Conservation (phyloP, 2,113 vertebrate genomes). For the Bufo bufo region DNA sequence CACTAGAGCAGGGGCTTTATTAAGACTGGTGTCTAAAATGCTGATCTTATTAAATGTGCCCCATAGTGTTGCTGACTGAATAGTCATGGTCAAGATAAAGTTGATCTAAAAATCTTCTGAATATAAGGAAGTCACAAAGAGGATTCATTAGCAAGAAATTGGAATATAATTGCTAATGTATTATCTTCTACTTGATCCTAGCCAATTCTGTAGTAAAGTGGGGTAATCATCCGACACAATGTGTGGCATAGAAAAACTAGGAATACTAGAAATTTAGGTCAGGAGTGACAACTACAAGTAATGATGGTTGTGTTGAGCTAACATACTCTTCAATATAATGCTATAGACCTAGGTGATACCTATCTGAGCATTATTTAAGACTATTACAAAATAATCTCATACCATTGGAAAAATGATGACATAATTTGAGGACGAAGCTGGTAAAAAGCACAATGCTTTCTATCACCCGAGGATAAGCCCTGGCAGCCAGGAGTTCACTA, state of each 20-base stretch:
- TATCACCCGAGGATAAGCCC: background rate
- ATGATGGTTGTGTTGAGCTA: background rate
- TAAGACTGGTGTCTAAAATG: too few species aligned
- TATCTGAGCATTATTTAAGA: background rate
- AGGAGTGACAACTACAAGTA: background rate
- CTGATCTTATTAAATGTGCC: too few species aligned
- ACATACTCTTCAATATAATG: background rate
- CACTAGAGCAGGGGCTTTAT: too few species aligned
- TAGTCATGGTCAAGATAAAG: background rate
- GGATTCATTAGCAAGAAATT: background rate
- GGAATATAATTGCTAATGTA: conserved; percentile 17
- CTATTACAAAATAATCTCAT: background rate
- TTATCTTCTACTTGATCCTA: background rate
- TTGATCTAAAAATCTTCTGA: background rate
- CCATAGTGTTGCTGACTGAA: too few species aligned
- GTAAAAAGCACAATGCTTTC: background rate
- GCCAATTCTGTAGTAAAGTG: conserved; percentile 6
- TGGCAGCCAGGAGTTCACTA: conserved; percentile 10
- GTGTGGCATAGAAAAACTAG: background rate
- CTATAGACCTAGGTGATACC: background rate
- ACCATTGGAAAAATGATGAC: background rate
- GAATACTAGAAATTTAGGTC: background rate
- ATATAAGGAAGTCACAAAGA: background rate
- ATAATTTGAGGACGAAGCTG: background rate
- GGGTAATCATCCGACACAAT: conserved; percentile 1